phyloP scores from a whole-genome alignment of 2,113 vertebrate species.

The Prolemur simus region DNA sequence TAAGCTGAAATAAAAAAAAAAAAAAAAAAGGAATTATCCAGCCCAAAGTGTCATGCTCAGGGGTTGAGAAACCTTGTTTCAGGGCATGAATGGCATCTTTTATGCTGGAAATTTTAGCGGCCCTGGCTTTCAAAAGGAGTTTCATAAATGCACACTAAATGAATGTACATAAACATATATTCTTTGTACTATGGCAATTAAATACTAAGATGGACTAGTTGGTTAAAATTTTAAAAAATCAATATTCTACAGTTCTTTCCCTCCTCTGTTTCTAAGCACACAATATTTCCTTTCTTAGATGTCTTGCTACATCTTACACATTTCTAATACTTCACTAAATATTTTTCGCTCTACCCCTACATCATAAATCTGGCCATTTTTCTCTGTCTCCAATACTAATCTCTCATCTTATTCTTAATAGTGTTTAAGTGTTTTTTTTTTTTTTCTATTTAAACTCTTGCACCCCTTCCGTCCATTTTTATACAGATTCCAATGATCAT shows the following conservation, averaged over 20 bases:
- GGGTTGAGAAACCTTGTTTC: not conserved
- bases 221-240: not conserved
- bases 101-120: not conserved
- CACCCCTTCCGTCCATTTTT: not conserved
- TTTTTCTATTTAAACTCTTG: not conserved
- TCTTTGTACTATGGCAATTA: not conserved
- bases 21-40: not conserved
- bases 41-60: not conserved
- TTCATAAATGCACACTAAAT: not conserved
- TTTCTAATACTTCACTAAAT: not conserved
- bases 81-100: no score
- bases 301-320: fast-evolving
- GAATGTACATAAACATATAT: not conserved
- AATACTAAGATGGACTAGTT: not conserved
- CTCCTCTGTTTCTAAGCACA: not conserved
- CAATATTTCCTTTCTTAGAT: not conserved
- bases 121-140: not conserved
- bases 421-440: not conserved
- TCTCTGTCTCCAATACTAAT: fast-evolving
- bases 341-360: not conserved
- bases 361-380: not conserved
- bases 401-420: not conserved
- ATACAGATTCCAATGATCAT: not conserved
- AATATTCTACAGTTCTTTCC: not conserved
- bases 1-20: no score